These are phyloP conservation scores for Branchinecta lindahli DNA, from an alignment of 1,140 invertebrate species.

Conservation along the genomic window DNA sequence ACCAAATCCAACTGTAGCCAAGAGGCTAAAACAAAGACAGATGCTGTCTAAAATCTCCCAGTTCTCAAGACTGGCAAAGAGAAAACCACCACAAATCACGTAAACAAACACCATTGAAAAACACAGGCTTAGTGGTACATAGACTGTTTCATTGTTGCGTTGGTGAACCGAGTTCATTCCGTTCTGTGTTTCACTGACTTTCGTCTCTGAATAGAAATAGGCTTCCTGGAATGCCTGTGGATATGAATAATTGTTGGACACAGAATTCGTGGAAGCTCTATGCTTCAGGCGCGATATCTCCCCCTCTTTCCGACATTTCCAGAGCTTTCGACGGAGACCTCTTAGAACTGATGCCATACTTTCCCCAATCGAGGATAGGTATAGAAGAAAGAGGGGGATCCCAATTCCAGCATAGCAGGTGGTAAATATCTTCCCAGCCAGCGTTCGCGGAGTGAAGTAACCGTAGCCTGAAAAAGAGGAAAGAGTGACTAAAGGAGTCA, in stretches of 20 bases:
- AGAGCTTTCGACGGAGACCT: background rate
- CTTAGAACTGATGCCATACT: conserved; percentile 44
- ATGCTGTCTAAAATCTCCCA: background rate
- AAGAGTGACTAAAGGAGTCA: conserved; percentile 13
- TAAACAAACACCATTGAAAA: background rate
- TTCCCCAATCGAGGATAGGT: conserved; percentile 65
- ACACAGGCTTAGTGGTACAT: background rate
- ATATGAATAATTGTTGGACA: conserved; percentile 3
- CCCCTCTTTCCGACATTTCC: background rate
- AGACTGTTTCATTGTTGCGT: background rate
- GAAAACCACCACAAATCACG: background rate
- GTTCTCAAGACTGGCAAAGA: background rate
- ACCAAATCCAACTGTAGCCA: conserved; percentile 2
- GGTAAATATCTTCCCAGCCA: conserved; percentile 63
- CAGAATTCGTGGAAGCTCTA: conserved; percentile 2
- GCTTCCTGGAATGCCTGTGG: background rate
- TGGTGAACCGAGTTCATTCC: background rate
- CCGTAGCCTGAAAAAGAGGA: conserved; percentile 57
- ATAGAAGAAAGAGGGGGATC: conserved; percentile 77
- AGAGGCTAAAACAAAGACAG: background rate
- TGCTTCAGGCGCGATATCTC: background rate
- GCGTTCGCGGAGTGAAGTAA: conserved; percentile 57
- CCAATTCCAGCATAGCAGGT: conserved; percentile 76
- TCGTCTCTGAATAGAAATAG: background rate
- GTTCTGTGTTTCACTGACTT: background rate